Evolutionary conservation across 53 echinoderm and acorn worm genomes (phyloP), one percentile per base, ranked within the genome.

Genomic region (Antedon mediterranea): DNA sequence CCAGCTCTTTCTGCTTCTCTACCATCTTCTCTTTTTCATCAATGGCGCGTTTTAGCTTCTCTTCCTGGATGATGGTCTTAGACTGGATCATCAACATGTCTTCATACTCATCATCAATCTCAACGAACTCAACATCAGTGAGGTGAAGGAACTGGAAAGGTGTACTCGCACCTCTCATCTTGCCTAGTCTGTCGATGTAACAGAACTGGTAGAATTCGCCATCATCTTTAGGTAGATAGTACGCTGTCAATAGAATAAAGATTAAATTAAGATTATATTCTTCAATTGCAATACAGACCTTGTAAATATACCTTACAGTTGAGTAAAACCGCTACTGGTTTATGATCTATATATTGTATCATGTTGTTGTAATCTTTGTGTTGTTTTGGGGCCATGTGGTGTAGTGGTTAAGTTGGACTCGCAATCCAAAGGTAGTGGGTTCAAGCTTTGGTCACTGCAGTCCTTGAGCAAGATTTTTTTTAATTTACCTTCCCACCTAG

Each of bases 121-220:
- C 91, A 72, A 95, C 85, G 85, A 92, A 95, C 30, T 95, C 97
- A 0, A 92, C 97, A 26, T 87, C 84, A 31, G 97, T 81, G n/a
- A 84, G 79, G 57, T 83, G 81, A 27, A 89, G 82, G 73, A 95
- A 95, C 83, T 91, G 92, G 84, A 95, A 95, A 2, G 97, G 97
- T 20, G 91, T 91, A 82, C 91, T 92, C 74, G 91, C 91, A 7
- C 91, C 97, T 14, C 87, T 84, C 89, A 91, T 91, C 85, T 95
- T 91, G 73, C 97, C 97, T 43, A 74, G 30, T 0, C 85, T 84
- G 77, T 95, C 91, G n/a, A 95, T 91, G 86, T 88, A 95, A 43
- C 89, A 89, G 79, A 95, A 92, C 86, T 95, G 97, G 82, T 95
- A 95, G 81, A 92, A 95, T 79, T 95, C 97, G 7, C 97, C 91